phyloP scores from a whole-genome alignment of 2,113 vertebrate genomes.

The Dolichotis patagonum region DNA sequence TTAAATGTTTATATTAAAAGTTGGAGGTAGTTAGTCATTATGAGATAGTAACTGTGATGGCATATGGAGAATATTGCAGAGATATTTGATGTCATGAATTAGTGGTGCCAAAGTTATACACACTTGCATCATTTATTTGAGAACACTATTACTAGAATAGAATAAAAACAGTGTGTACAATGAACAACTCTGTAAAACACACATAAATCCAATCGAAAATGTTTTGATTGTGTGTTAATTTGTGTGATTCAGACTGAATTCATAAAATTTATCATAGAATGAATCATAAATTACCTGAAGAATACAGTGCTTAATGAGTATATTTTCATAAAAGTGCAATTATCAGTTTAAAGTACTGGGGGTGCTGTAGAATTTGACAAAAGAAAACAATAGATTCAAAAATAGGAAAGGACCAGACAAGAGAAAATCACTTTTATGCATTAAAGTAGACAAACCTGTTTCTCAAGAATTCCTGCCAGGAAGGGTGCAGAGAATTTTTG shows the following conservation, averaged over 20 bases:
- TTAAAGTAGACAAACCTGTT: not conserved
- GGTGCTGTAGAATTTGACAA: not conserved
- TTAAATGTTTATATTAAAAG: not conserved
- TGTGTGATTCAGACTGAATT: not conserved
- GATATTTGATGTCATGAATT: not conserved
- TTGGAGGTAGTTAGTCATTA: not conserved
- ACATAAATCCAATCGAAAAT: not conserved
- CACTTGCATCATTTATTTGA: not conserved
- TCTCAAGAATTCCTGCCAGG: not conserved
- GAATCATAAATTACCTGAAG: not conserved
- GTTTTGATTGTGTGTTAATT: not conserved
- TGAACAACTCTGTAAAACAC: not conserved
- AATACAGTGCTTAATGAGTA: not conserved
- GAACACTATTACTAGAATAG: not conserved
- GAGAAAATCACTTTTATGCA: not conserved
- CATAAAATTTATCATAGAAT: not conserved
- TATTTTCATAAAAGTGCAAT: not conserved
- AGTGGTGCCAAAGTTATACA: not conserved
- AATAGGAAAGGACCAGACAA: not conserved
- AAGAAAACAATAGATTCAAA: not conserved
- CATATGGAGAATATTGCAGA: not conserved
- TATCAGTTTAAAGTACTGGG: not conserved
- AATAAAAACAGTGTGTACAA: not conserved
- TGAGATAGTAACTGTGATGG: not conserved
- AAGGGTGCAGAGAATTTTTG: not conserved